A percentile compares a stretch with the other conserved stretches of the same genome.
These are phyloP conservation scores for Mylabris sibirica DNA, from an alignment of 2,888 invertebrate genomes.

Conservation along the genomic window DNA sequence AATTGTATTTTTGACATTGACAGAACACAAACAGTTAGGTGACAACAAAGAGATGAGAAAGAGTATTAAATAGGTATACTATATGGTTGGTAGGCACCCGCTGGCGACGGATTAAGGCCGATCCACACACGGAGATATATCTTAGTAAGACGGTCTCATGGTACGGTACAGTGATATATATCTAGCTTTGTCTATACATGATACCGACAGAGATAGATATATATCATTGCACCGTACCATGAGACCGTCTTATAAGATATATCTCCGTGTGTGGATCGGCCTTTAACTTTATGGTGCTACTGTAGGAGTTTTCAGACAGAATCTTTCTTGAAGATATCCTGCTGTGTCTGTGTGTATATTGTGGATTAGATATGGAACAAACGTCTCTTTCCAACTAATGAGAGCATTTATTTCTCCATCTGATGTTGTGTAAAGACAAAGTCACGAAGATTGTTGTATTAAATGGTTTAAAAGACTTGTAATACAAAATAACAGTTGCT, in stretches of 20 bases:
- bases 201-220: no score
- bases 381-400: neutral
- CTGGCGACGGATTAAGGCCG: conserved; percentile 44
- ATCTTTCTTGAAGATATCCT: neutral
- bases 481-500: neutral
- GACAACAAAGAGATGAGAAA: conserved; percentile 44
- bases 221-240: no score
- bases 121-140: no score
- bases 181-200: no score
- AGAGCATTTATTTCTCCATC: conserved; percentile 1
- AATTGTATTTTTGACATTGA: conserved; percentile 48
- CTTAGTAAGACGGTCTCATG: no score
- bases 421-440: conserved; percentile 4
- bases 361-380: conserved; percentile 1
- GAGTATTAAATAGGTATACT: conserved; percentile 9
- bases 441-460: neutral
- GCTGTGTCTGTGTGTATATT: conserved; percentile 9
- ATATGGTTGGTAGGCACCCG: conserved; percentile 32
- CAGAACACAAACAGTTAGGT: conserved; percentile 50
- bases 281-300: conserved; percentile 40
- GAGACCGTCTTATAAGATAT: no score
- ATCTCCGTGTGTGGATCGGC: no score
- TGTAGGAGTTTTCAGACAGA: conserved; percentile 30
- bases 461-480: neutral
- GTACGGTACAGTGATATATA: no score